Percentiles rank a stretch among this genome's conserved stretches.
Evolutionary conservation across 1,140 invertebrate species (phyloP).

Genomic region (Brachionus rubens): DNA sequence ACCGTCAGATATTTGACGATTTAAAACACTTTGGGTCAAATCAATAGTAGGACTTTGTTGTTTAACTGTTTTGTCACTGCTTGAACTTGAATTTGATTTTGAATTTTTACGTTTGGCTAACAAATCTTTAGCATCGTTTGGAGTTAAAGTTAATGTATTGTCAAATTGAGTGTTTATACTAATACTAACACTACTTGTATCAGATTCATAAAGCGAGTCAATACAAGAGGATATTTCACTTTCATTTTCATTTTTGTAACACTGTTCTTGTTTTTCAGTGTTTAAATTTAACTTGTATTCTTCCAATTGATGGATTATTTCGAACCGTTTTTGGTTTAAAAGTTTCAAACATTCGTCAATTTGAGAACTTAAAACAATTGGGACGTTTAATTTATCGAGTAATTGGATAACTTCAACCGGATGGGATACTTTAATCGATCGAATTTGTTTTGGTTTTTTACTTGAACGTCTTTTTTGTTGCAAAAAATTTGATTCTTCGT

Average conservation of each 20-base stretch:
- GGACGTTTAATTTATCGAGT: slow-evolving; percentile 18
- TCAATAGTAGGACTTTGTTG: not conserved
- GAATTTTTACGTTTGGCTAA: not conserved
- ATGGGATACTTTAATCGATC: slow-evolving; percentile 15
- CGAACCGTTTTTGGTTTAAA: not conserved
- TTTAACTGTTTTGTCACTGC: slow-evolving; percentile 11
- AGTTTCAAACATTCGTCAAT: slow-evolving; percentile 5
- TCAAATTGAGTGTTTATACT: not conserved
- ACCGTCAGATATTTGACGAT: slow-evolving; percentile 7
- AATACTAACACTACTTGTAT: not conserved
- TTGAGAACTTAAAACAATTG: slow-evolving; percentile 26
- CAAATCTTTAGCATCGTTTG: not conserved
- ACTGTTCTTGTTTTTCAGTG: not conserved
- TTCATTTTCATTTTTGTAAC: not conserved
- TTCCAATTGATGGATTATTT: not conserved
- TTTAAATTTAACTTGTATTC: not conserved
- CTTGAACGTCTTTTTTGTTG: not conserved
- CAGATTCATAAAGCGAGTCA: slow-evolving; percentile 19
- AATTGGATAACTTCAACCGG: slow-evolving; percentile 27
- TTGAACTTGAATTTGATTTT: slow-evolving; percentile 20
- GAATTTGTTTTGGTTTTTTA: slow-evolving; percentile 20
- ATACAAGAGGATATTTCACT: slow-evolving; percentile 9
- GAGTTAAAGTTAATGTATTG: slow-evolving; percentile 23
- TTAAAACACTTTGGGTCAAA: not conserved
- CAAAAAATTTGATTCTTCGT: not conserved